These are phyloP conservation scores for Bombus affinis DNA, from an alignment of 1,140 invertebrate genomes.

Conservation along the genomic window DNA sequence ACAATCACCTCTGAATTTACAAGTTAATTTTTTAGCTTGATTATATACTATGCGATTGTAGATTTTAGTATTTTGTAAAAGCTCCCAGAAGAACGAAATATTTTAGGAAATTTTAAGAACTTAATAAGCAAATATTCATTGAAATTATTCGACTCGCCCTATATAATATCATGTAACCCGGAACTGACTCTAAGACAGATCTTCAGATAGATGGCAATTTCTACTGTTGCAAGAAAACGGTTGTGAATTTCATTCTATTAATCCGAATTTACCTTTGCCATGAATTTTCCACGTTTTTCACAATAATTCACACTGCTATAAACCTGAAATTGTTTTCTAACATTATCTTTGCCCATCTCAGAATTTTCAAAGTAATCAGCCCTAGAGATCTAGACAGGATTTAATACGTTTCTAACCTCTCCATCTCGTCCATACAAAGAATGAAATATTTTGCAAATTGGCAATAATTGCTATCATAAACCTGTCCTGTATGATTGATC, in stretches of 20 bases:
- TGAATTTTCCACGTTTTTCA: not conserved
- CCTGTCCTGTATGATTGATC: slow-evolving; percentile 4
- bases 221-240: not conserved
- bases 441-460: slow-evolving; percentile 4
- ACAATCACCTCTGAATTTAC: no score
- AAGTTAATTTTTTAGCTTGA: not conserved
- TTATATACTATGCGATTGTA: not conserved
- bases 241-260: not conserved
- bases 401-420: not conserved
- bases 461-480: slow-evolving; percentile 14
- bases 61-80: not conserved
- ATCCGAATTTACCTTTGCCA: not conserved
- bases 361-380: not conserved
- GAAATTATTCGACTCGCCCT: not conserved
- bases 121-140: not conserved
- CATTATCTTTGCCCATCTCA: not conserved
- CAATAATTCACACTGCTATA: not conserved
- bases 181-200: not conserved
- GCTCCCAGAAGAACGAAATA: not conserved
- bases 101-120: not conserved
- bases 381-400: not conserved
- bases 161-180: not conserved
- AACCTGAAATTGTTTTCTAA: not conserved
- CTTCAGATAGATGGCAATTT: not conserved
- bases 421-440: not conserved